A percentile compares a stretch with the other conserved stretches of the same genome.
phyloP scores from a whole-genome alignment of 2,888 invertebrate species.

The Acrocera orbiculus region DNA sequence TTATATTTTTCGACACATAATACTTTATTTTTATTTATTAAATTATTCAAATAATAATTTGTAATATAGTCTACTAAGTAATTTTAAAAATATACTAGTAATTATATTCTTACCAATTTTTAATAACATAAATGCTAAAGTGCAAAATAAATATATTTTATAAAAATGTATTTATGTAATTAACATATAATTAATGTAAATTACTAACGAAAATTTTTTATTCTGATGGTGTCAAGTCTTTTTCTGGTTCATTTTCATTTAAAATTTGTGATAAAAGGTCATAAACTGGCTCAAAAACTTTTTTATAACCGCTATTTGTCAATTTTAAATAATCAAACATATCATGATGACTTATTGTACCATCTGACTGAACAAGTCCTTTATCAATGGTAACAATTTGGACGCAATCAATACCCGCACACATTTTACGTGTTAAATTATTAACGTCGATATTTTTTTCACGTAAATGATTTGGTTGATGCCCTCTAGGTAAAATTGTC shows the following conservation, averaged over 20 bases:
- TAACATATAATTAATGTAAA: too few relatives aligned
- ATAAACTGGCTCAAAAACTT: constrained; percentile 71
- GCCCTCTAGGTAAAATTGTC: constrained; percentile 78
- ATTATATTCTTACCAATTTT: too few relatives aligned
- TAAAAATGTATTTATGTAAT: too few relatives aligned
- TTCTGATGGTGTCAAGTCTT: constrained; percentile 55
- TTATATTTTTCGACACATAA: too few relatives aligned
- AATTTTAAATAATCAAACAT: constrained; percentile 85
- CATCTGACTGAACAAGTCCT: constrained; percentile 58
- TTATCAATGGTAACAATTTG: constrained; percentile 66
- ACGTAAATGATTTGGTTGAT: constrained; percentile 63
- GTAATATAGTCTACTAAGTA: too few relatives aligned
- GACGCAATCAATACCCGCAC: constrained; percentile 45
- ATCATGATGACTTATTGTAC: constrained; percentile 71
- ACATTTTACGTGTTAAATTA: constrained; percentile 45
- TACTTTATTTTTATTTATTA: too few relatives aligned
- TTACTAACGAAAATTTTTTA: too few relatives aligned
- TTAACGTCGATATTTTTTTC: constrained; percentile 64
- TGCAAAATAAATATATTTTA: too few relatives aligned
- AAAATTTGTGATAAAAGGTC: constrained; percentile 62
- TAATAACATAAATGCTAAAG: too few relatives aligned
- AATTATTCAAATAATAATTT: too few relatives aligned
- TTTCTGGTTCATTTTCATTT: constrained; percentile 56
- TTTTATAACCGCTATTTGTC: constrained; percentile 70
- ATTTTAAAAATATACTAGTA: too few relatives aligned